Evolutionary conservation across 2,113 vertebrate species (phyloP).

Genomic region (Cacatua alba): DNA sequence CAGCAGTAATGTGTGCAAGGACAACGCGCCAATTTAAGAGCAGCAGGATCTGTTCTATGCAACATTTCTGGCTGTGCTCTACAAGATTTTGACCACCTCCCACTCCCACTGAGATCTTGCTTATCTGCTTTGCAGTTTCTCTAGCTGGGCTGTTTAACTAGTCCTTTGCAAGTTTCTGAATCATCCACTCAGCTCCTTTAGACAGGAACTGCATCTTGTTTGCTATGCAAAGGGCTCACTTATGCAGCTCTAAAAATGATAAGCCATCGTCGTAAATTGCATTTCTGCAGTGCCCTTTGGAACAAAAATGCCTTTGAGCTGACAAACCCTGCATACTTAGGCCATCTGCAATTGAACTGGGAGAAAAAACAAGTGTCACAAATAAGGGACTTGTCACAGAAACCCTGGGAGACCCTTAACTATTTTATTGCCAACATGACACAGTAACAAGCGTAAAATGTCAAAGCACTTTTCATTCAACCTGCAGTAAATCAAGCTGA

Average conservation of each 20-base stretch:
- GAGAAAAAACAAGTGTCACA: conserved; percentile 12
- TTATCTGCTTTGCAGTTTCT: neutral
- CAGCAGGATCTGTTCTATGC: neutral
- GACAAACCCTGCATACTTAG: neutral
- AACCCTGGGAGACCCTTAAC: neutral
- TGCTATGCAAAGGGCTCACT: neutral
- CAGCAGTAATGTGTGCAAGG: neutral
- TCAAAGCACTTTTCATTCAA: neutral
- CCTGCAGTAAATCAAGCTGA: conserved; percentile 2
- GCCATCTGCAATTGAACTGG: neutral
- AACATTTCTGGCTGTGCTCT: neutral
- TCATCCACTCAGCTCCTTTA: conserved; percentile 8
- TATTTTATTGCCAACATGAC: neutral
- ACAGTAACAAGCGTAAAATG: neutral
- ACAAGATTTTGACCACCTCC: neutral
- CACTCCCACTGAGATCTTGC: neutral
- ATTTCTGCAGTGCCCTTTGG: neutral
- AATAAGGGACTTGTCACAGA: conserved; percentile 1
- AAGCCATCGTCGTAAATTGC: conserved; percentile 1
- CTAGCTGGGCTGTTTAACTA: neutral
- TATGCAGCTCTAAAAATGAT: neutral
- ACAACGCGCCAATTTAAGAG: neutral
- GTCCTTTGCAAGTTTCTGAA: neutral
- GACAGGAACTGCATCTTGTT: neutral
- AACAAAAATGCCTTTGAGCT: neutral